Evolutionary conservation across 2,888 invertebrate species (phyloP).

Genomic region (Lysandra bellargus): DNA sequence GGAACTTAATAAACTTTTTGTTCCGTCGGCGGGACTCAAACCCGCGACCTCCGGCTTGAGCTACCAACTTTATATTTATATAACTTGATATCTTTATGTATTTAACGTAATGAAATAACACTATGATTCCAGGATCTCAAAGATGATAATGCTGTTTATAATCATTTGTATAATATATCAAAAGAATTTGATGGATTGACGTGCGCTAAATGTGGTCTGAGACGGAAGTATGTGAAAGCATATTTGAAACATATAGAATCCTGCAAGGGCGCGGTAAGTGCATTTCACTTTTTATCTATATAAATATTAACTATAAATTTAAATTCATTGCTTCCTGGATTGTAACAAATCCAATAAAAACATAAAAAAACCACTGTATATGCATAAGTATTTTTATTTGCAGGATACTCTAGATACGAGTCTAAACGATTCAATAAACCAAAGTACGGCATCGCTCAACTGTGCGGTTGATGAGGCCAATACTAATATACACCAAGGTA

Average conservation of each 20-base stretch:
- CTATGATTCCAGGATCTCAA: constrained; percentile 41
- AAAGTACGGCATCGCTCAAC: background rate
- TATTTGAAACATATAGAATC: constrained; percentile 39
- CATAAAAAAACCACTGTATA: background rate
- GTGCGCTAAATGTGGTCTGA: constrained; percentile 47
- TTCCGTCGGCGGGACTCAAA: too few relatives aligned
- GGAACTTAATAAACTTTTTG: too few relatives aligned
- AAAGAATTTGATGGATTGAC: constrained; percentile 43
- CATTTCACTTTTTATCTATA: background rate
- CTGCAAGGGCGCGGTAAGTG: constrained; percentile 34
- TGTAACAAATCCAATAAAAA: background rate
- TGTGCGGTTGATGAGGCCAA: background rate
- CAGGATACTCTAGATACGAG: background rate
- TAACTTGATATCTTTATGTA: too few relatives aligned
- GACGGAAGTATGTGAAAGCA: constrained; percentile 40
- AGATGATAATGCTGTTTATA: constrained; percentile 45
- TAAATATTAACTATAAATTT: background rate
- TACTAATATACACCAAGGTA: background rate
- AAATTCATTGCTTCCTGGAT: background rate
- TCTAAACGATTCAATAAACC: background rate
- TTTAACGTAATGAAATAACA: too few relatives aligned
- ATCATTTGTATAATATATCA: constrained; percentile 47
- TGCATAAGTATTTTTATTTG: background rate
- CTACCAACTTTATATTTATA: too few relatives aligned
- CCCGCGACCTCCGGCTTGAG: too few relatives aligned